phyloP scores from a whole-genome alignment of 2,888 invertebrate species.

The Ormyrus rosae region DNA sequence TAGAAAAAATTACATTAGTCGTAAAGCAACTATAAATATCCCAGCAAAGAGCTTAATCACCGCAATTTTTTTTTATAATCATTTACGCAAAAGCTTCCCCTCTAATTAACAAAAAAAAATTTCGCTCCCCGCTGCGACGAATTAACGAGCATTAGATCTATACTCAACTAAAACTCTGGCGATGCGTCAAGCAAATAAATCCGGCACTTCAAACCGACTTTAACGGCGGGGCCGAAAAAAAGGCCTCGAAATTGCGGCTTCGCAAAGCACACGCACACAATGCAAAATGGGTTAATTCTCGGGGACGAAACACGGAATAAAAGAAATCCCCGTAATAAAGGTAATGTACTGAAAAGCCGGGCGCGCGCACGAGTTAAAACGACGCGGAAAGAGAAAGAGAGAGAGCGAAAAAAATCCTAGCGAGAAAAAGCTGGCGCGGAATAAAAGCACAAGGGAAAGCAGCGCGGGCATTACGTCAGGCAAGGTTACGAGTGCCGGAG shows the following conservation, averaged over 20 bases:
- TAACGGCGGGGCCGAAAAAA: background rate
- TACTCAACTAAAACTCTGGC: background rate
- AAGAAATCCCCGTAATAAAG: constrained; percentile 35
- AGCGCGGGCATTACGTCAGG: background rate
- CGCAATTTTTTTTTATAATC: constrained; percentile 1
- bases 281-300: constrained; percentile 46
- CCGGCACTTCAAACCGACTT: constrained; percentile 14
- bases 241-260: background rate
- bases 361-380: constrained; percentile 27
- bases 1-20: too few relatives aligned
- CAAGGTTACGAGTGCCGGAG: constrained; percentile 12
- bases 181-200: background rate
- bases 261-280: background rate
- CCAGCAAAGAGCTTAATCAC: background rate
- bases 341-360: constrained; percentile 37
- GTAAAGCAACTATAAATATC: background rate
- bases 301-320: constrained; percentile 23
- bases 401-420: background rate
- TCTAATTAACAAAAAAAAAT: background rate
- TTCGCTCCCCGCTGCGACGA: background rate
- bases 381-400: constrained; percentile 15
- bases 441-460: background rate
- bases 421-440: background rate
- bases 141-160: background rate
- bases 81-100: background rate